These are phyloP conservation scores for Monodelphis domestica DNA, from an alignment of 2,797 vertebrate genomes.

Conservation along the genomic window DNA sequence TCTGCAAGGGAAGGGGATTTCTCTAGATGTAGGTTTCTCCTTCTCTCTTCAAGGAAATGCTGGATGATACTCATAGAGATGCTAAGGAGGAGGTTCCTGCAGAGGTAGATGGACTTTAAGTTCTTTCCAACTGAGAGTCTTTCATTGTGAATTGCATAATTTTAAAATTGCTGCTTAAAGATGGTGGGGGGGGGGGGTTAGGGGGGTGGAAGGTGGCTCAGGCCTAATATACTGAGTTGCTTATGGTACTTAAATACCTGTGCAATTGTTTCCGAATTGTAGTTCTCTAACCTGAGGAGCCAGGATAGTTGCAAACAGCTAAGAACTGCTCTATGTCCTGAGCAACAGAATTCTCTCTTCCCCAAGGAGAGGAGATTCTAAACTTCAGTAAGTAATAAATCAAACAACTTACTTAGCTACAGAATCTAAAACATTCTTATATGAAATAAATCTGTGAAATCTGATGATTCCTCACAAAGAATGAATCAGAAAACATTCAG, in stretches of 20 bases:
- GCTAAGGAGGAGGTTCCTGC: background rate
- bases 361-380: background rate
- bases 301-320: background rate
- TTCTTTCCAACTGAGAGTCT: background rate
- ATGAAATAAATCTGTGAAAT: slow-evolving; percentile 24
- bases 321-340: background rate
- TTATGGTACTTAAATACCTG: background rate
- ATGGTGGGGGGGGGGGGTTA: background rate
- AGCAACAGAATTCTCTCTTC: background rate
- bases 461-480: slow-evolving; percentile 39
- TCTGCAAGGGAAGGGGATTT: background rate
- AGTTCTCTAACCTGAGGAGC: background rate
- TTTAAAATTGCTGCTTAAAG: background rate
- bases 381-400: background rate
- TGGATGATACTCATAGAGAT: background rate
- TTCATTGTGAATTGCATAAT: background rate
- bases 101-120: background rate
- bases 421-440: background rate
- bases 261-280: background rate
- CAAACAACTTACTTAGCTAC: slow-evolving; percentile 22
- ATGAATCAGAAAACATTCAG: background rate
- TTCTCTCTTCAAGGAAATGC: background rate
- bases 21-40: background rate
- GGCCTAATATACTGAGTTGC: background rate
- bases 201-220: no score